Conservation (phyloP, 2,888 invertebrate genomes). For the Tinea trinotella region DNA sequence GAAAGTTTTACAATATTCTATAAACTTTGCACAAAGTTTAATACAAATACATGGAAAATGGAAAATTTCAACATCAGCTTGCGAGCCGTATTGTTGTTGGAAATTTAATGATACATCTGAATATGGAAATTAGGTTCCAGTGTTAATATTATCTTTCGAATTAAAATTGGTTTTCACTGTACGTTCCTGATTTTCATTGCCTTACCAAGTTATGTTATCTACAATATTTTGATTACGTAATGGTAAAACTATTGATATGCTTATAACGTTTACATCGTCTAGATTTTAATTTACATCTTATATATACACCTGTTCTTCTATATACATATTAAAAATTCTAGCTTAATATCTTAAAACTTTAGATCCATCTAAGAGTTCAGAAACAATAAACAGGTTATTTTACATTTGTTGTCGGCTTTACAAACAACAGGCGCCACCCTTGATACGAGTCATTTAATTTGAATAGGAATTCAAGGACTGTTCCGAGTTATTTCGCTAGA, state of each 20-base stretch:
- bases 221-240: not conserved
- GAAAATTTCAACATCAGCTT: not conserved
- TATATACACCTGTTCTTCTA: not conserved
- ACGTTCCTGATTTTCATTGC: not conserved
- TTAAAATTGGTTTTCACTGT: not conserved
- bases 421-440: slow-evolving; percentile 1
- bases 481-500: slow-evolving; percentile 8
- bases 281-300: not conserved
- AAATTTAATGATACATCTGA: not conserved
- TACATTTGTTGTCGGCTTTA: slow-evolving; percentile 10
- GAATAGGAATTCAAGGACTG: slow-evolving; percentile 15
- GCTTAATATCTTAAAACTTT: not conserved
- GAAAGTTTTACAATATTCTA: not conserved
- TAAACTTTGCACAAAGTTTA: not conserved
- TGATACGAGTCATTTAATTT: slow-evolving; percentile 14
- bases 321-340: not conserved
- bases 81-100: not conserved
- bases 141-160: not conserved
- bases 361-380: not conserved
- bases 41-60: not conserved
- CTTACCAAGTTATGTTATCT: no score
- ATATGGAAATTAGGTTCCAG: slow-evolving; percentile 1
- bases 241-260: no score
- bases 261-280: no score
- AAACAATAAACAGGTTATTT: slow-evolving; percentile 13